These are phyloP conservation scores for Diadegma fenestrale DNA, from an alignment of 2,888 invertebrate species.

Conservation along the genomic window DNA sequence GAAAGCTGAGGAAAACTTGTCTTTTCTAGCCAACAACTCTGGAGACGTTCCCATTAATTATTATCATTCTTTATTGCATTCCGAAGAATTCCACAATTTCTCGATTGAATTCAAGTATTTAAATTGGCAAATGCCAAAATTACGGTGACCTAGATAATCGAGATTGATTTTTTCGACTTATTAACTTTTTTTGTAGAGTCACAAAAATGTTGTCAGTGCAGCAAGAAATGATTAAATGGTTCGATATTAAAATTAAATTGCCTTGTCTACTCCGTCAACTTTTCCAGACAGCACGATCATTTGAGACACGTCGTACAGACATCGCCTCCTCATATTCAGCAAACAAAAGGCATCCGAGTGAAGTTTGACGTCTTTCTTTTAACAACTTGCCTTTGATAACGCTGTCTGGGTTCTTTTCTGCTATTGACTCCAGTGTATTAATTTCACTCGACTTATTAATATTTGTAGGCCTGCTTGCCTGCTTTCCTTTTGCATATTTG, in stretches of 20 bases:
- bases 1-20: neutral
- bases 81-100: neutral
- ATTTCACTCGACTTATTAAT: neutral
- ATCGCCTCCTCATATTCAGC: too few relatives aligned
- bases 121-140: neutral
- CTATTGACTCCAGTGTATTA: neutral
- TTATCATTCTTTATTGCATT: neutral
- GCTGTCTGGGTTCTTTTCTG: neutral
- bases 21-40: conserved; percentile 4
- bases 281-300: neutral
- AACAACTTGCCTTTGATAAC: neutral
- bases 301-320: neutral
- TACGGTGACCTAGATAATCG: neutral
- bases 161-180: neutral
- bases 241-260: neutral
- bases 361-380: too few relatives aligned
- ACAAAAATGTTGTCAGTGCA: too few relatives aligned
- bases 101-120: neutral
- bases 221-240: too few relatives aligned
- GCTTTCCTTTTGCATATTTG: too few relatives aligned
- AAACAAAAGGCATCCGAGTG: too few relatives aligned
- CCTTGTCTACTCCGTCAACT: neutral
- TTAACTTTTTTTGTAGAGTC: too few relatives aligned
- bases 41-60: neutral
- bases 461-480: too few relatives aligned